Evolutionary conservation across 2,797 vertebrate species (phyloP).

Genomic region (Gambusia yucatana): DNA sequence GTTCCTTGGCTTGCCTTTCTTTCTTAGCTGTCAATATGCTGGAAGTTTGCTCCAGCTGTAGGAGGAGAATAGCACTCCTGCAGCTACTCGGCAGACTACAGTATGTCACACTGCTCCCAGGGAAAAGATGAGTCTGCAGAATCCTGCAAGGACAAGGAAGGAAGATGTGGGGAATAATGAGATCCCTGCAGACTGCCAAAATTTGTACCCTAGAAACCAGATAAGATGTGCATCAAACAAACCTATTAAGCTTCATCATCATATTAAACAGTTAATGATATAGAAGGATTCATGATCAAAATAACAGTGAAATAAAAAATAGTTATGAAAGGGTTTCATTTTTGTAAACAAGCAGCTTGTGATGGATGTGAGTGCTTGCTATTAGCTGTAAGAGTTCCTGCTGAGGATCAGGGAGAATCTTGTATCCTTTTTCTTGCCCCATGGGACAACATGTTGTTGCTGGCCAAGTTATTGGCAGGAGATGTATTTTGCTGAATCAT

Average conservation of each 20-base stretch:
- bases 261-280: not conserved
- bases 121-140: slow-evolving; percentile 71
- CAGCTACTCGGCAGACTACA: slow-evolving; percentile 42
- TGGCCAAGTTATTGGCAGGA: slow-evolving; percentile 53
- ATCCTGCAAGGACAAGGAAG: slow-evolving; percentile 62
- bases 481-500: slow-evolving; percentile 68
- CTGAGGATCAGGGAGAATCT: slow-evolving; percentile 27
- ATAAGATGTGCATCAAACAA: not conserved
- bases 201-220: not conserved
- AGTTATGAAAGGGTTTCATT: not conserved
- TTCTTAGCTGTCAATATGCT: slow-evolving; percentile 38
- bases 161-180: slow-evolving; percentile 21
- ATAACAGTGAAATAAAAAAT: not conserved
- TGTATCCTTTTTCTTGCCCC: slow-evolving; percentile 46
- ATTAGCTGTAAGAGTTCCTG: slow-evolving; percentile 36
- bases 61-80: slow-evolving; percentile 51
- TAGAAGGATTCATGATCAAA: slow-evolving; percentile 2
- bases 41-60: slow-evolving; percentile 22
- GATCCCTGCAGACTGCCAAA: slow-evolving; percentile 9
- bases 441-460: slow-evolving; percentile 37
- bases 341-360: slow-evolving; percentile 5
- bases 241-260: too few relatives aligned
- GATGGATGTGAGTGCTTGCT: slow-evolving; percentile 16
- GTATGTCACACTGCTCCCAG: slow-evolving; percentile 34
- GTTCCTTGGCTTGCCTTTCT: slow-evolving; percentile 29